Conservation (phyloP, 1,140 invertebrate genomes). For the Drosophila pallidifrons region DNA sequence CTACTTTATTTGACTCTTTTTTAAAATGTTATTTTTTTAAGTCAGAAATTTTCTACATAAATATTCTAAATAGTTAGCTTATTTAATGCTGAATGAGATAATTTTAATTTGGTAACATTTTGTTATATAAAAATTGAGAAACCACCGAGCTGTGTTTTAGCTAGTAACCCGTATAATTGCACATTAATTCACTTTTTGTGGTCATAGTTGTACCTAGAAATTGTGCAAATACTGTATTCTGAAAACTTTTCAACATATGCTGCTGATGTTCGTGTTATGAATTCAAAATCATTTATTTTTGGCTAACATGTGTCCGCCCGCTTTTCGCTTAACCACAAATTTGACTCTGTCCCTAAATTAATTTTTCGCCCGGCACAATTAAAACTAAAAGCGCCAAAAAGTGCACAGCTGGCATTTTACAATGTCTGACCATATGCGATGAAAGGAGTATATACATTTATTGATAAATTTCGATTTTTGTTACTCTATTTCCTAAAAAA, state of each 20-base stretch:
- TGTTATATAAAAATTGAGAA: background rate
- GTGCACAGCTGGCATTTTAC: constrained; percentile 33
- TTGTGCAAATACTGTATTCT: constrained; percentile 14
- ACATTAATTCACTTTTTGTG: constrained; percentile 37
- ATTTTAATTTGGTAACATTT: background rate
- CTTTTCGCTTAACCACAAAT: constrained; percentile 25
- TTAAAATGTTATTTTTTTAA: too few relatives aligned
- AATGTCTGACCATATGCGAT: background rate
- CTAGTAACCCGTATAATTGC: background rate
- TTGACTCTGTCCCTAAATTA: constrained; percentile 37
- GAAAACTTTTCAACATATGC: constrained; percentile 51
- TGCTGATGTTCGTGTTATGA: constrained; percentile 53
- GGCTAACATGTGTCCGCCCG: constrained; percentile 5
- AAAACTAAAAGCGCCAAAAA: constrained; percentile 55
- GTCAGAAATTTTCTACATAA: too few relatives aligned
- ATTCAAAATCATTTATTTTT: constrained; percentile 62
- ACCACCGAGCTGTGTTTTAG: background rate
- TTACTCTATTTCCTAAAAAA: too few relatives aligned
- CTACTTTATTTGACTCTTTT: too few relatives aligned
- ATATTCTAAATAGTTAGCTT: too few relatives aligned
- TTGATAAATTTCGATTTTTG: too few relatives aligned
- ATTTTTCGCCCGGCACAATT: constrained; percentile 55
- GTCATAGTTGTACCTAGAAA: constrained; percentile 1
- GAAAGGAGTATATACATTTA: background rate
- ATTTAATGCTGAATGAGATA: too few relatives aligned